phyloP scores from a whole-genome alignment of 2,113 vertebrate species.

The Hystrix brachyura region DNA sequence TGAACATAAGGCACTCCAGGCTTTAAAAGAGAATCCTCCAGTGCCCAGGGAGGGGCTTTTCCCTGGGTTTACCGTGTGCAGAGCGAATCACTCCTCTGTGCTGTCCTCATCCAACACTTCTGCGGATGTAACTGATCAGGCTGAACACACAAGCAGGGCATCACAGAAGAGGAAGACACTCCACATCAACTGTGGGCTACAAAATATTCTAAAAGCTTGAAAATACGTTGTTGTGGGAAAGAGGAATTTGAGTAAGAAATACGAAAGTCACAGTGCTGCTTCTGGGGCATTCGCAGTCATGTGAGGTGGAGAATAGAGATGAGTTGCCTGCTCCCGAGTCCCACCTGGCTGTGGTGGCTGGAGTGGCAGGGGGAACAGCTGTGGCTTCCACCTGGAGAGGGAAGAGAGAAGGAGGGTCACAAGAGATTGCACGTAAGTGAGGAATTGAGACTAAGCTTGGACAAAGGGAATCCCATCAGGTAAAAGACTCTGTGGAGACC shows the following conservation, averaged over 20 bases:
- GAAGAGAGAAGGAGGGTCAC: neutral
- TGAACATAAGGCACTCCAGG: neutral
- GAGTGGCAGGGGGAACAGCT: neutral
- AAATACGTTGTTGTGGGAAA: neutral
- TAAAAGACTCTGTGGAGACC: neutral
- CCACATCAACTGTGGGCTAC: neutral
- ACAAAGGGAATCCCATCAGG: neutral
- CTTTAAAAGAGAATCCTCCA: slow-evolving; percentile 40
- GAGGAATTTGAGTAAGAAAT: neutral
- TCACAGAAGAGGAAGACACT: neutral
- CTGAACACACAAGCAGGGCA: neutral
- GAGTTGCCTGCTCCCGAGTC: neutral
- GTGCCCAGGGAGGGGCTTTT: neutral
- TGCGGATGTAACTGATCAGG: neutral
- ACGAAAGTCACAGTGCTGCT: neutral
- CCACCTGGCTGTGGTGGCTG: neutral
- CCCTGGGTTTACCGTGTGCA: neutral
- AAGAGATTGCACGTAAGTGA: neutral
- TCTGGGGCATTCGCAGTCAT: neutral
- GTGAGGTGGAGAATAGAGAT: neutral
- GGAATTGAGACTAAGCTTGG: neutral
- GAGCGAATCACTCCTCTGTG: neutral
- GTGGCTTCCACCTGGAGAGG: neutral
- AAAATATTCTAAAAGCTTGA: neutral
- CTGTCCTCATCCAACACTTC: neutral